A percentile compares a stretch with the other conserved stretches of the same genome.
phyloP scores from a whole-genome alignment of 2,888 invertebrate genomes.

The Ectropis crepuscularia region DNA sequence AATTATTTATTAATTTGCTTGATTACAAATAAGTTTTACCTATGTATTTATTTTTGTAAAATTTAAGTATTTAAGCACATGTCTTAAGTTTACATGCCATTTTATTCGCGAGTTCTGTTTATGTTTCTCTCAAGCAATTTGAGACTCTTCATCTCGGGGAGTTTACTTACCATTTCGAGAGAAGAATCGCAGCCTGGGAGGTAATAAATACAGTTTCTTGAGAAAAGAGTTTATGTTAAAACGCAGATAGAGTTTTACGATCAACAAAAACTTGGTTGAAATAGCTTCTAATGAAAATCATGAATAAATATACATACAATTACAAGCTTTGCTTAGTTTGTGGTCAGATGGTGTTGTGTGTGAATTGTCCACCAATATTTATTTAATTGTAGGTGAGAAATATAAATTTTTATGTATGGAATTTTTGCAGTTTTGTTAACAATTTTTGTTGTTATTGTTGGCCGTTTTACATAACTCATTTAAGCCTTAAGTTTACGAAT shows the following conservation, averaged over 20 bases:
- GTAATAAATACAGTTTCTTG: slow-evolving; percentile 48
- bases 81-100: slow-evolving; percentile 47
- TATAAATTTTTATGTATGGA: too few species aligned
- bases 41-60: slow-evolving; percentile 9
- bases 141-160: slow-evolving; percentile 57
- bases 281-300: background rate
- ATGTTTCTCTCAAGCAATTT: slow-evolving; percentile 64
- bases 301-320: background rate
- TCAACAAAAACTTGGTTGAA: slow-evolving; percentile 8
- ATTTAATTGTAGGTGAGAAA: too few species aligned
- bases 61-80: slow-evolving; percentile 21
- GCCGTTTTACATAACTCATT: too few species aligned
- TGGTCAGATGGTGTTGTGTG: too few species aligned
- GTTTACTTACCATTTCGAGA: slow-evolving; percentile 68
- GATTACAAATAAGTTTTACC: background rate
- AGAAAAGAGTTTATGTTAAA: slow-evolving; percentile 15
- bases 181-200: slow-evolving; percentile 51
- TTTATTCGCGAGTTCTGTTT: slow-evolving; percentile 66
- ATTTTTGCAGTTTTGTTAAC: too few species aligned
- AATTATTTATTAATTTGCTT: slow-evolving; percentile 13
- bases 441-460: too few species aligned
- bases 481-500: too few species aligned
- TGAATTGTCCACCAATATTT: too few species aligned
- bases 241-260: slow-evolving; percentile 9
- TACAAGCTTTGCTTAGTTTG: too few species aligned